Conservation (phyloP, 2,888 invertebrate genomes). For the Tethea ocularis region DNA sequence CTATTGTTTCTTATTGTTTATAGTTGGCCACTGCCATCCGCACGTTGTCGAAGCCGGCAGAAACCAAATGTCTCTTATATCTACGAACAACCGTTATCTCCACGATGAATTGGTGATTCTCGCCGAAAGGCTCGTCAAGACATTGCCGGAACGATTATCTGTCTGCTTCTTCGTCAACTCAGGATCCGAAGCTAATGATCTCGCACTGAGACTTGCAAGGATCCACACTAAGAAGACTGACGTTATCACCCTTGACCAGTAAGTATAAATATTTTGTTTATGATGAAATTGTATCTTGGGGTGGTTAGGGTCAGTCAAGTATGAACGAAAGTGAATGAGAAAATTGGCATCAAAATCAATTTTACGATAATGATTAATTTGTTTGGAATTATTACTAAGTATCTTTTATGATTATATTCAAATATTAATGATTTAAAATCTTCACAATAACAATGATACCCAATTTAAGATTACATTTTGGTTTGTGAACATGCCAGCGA, state of each 20-base stretch:
- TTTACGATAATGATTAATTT: background rate
- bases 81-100: conserved; percentile 97
- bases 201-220: conserved; percentile 95
- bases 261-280: conserved; percentile 77
- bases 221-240: conserved; percentile 95
- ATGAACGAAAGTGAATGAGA: conserved; percentile 12
- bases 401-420: background rate
- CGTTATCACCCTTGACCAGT: conserved; percentile 98
- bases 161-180: conserved; percentile 99
- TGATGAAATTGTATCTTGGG: conserved; percentile 7
- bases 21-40: conserved; percentile 99
- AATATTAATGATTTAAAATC: background rate
- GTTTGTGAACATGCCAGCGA: conserved; percentile 7
- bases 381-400: background rate
- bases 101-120: conserved; percentile 97
- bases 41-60: conserved; percentile 95
- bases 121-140: conserved; percentile 91
- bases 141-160: conserved; percentile 93
- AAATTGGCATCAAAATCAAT: background rate
- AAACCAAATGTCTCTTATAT: conserved; percentile 95
- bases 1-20: conserved; percentile 16
- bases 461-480: background rate
- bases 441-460: background rate
- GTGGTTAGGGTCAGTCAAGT: conserved; percentile 12
- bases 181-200: conserved; percentile 99